These are phyloP conservation scores for Chlamydotis undulata DNA, from an alignment of 2,113 vertebrate species.

Conservation along the genomic window DNA sequence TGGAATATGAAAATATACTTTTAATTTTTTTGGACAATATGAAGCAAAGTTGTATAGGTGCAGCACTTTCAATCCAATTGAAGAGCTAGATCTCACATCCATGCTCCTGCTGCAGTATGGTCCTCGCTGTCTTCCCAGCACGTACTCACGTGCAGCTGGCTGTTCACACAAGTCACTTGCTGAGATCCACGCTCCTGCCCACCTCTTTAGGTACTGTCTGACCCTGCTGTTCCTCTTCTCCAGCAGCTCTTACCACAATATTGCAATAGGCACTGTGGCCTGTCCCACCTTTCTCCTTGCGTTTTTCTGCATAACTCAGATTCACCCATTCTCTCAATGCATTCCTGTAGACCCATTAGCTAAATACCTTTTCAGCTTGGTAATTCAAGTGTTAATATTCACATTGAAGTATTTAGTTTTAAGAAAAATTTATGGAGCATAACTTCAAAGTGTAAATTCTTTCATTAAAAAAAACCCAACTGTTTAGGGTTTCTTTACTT, in stretches of 20 bases:
- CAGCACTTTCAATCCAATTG: not conserved
- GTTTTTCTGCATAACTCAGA: not conserved
- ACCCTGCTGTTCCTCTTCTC: not conserved
- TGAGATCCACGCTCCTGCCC: not conserved
- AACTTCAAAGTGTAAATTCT: not conserved
- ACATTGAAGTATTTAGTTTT: not conserved
- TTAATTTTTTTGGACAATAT: not conserved
- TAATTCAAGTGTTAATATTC: not conserved
- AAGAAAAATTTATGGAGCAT: not conserved
- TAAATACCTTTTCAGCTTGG: not conserved
- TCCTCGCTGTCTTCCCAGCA: not conserved
- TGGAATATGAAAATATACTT: not conserved
- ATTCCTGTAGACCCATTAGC: not conserved
- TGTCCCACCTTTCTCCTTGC: not conserved
- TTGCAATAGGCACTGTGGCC: not conserved
- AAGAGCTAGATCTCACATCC: not conserved
- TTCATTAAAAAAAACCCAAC: not conserved
- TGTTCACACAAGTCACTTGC: not conserved
- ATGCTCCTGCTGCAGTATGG: not conserved
- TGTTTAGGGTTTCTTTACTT: not conserved
- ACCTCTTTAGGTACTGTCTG: not conserved
- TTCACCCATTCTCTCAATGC: fast-evolving
- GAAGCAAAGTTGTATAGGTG: not conserved
- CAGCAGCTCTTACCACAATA: not conserved
- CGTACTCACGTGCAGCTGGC: not conserved